phyloP scores from a whole-genome alignment of 2,888 invertebrate species.

The Phorcus lineatus region DNA sequence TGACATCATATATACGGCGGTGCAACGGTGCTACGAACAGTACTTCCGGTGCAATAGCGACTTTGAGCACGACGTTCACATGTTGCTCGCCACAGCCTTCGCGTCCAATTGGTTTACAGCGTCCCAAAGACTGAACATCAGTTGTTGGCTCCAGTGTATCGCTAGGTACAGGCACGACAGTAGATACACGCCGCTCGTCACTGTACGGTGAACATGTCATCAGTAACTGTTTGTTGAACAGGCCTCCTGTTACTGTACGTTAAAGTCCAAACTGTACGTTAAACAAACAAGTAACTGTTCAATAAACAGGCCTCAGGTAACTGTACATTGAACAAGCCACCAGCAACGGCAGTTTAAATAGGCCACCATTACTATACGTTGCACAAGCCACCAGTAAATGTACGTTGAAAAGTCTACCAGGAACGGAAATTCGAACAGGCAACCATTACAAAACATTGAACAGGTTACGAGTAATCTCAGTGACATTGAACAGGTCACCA shows the following conservation, averaged over 20 bases:
- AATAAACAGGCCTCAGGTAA: not conserved
- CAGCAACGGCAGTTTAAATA: not conserved
- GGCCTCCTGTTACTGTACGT: no score
- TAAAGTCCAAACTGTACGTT: not conserved
- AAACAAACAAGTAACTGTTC: no score
- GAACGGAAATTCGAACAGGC: no score
- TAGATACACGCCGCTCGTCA: not conserved
- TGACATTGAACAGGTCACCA: not conserved
- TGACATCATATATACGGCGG: slow-evolving; percentile 60
- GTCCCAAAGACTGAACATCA: slow-evolving; percentile 57
- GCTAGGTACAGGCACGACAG: slow-evolving; percentile 51
- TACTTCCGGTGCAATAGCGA: slow-evolving; percentile 57
- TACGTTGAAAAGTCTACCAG: no score
- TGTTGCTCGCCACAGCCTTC: slow-evolving; percentile 71
- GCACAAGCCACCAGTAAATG: no score
- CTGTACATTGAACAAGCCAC: not conserved
- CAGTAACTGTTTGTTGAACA: no score
- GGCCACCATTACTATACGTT: not conserved
- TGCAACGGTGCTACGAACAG: slow-evolving; percentile 66
- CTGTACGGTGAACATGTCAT: no score
- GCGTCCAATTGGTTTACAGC: slow-evolving; percentile 72
- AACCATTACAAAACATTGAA: not conserved
- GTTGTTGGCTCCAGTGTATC: slow-evolving; percentile 67
- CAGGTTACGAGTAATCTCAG: no score
- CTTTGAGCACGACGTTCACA: slow-evolving; percentile 68